phyloP scores from a whole-genome alignment of 2,888 invertebrate species.

The Sphecodes monilicornis region DNA sequence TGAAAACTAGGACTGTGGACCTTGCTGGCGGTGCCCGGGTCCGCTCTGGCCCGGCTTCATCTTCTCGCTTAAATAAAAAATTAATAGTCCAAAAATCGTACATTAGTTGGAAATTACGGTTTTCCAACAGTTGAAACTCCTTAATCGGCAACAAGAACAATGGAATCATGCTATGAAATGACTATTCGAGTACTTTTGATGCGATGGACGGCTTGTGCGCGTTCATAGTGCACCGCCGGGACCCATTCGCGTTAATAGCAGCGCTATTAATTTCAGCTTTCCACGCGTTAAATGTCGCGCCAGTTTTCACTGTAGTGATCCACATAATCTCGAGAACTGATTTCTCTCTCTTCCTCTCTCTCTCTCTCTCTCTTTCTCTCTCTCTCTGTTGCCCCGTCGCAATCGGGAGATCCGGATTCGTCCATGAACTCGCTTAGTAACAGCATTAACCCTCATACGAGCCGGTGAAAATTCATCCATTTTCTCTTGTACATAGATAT shows the following conservation, averaged over 20 bases:
- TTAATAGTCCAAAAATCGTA: background rate
- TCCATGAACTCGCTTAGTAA: background rate
- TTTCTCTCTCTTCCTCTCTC: background rate
- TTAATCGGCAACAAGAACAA: background rate
- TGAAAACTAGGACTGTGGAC: background rate
- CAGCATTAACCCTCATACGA: background rate
- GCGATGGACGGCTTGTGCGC: background rate
- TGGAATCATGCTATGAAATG: background rate
- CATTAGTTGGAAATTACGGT: background rate
- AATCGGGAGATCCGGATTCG: background rate
- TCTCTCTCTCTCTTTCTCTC: too few relatives aligned
- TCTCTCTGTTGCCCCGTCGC: background rate
- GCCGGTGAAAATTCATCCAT: background rate
- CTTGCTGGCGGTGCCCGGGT: background rate
- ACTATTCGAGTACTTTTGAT: background rate
- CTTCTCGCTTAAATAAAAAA: background rate
- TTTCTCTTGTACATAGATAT: background rate
- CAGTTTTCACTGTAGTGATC: conserved; percentile 41
- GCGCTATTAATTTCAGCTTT: conserved; percentile 38
- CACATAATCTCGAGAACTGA: conserved; percentile 22
- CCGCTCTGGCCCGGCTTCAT: background rate
- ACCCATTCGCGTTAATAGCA: conserved; percentile 17
- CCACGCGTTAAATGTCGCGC: conserved; percentile 29
- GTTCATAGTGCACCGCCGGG: background rate
- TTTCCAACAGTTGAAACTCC: background rate